Base-by-base conservation (phyloP, 2,113 vertebrate species). In the Phrynosoma blainvillii region DNA sequence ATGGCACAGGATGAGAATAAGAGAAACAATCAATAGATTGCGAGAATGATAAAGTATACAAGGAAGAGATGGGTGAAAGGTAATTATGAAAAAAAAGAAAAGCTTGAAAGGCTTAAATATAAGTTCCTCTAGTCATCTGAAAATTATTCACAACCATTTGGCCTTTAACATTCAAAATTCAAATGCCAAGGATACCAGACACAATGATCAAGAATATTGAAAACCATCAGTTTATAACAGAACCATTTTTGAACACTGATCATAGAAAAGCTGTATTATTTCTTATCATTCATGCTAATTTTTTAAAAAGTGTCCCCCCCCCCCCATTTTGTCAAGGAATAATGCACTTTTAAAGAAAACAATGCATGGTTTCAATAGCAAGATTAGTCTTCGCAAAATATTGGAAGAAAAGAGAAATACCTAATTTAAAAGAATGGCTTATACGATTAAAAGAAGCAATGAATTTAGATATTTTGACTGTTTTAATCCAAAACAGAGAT, bases 261-360 rank as follows among this genome's bases (percentile, higher is more conserved):
- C 79, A 65, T 9, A 9, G 62, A 20, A 66, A 0, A n/a, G 3
- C 73, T 82, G 78, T 36, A 30, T 81, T 8, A 79, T 74, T 87
- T 91, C 36, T 13, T 54, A 11, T 30, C 86, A 56, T 47, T 40
- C 83, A 32, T 25, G 47, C 3, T 88, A 81, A 86, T 87, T 8
- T 56, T 14, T 5, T 77, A 36, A 36, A 77, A 71, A 66, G 3
- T 36, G 54, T 54, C 23, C 21, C 7, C 6, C 18, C 23, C 23
- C 21, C 7, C 6, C 18, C 23, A n/a, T 13, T 70, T 2, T 52
- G 2, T 8, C 40, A 85, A 8, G 90, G 56, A 80, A 78, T 56
- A 88, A 73, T 71, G 68, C 30, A 79, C 59, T 84, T 84, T 88
- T 78, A 2, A 12, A n/a, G 18, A 85, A 42, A 77, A 30, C 13